A percentile compares a stretch with the other conserved stretches of the same genome.
These are phyloP conservation scores for Oxyura jamaicensis DNA, from an alignment of 2,113 vertebrate genomes.

Conservation along the genomic window DNA sequence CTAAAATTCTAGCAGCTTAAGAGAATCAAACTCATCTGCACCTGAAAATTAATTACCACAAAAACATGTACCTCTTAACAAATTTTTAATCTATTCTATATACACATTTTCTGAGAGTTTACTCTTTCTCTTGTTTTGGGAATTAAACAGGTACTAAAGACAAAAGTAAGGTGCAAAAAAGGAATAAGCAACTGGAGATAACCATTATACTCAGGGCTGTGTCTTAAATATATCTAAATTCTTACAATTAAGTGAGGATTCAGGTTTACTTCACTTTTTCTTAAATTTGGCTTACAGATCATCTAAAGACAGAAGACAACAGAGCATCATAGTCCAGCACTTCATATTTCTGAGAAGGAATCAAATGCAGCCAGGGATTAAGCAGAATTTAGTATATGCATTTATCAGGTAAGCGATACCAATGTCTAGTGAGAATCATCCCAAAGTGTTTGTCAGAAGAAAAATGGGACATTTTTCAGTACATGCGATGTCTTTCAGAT, in stretches of 20 bases:
- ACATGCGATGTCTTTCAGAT: background rate
- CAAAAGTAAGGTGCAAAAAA: background rate
- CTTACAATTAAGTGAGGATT: background rate
- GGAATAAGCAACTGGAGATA: background rate
- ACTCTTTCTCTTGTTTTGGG: background rate
- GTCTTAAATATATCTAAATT: background rate
- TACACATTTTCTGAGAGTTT: background rate
- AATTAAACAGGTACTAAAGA: slow-evolving; percentile 21
- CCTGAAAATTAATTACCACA: background rate
- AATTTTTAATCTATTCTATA: slow-evolving; percentile 32
- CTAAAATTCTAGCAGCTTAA: slow-evolving; percentile 6
- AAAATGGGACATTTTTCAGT: background rate
- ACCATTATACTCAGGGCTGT: background rate
- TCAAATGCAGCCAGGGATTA: background rate
- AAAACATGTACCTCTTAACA: background rate
- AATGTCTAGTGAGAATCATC: background rate
- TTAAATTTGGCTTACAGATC: background rate
- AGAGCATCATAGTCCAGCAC: background rate
- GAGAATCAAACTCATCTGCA: background rate
- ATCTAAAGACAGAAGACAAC: background rate
- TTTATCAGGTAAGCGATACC: background rate
- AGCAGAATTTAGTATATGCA: background rate
- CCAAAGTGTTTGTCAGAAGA: background rate
- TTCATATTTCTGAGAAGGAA: background rate
- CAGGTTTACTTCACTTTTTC: background rate